Evolutionary conservation across 2,888 invertebrate genomes (phyloP), one percentile per base, ranked within the genome.

Genomic region (Andrena trimmerana): DNA sequence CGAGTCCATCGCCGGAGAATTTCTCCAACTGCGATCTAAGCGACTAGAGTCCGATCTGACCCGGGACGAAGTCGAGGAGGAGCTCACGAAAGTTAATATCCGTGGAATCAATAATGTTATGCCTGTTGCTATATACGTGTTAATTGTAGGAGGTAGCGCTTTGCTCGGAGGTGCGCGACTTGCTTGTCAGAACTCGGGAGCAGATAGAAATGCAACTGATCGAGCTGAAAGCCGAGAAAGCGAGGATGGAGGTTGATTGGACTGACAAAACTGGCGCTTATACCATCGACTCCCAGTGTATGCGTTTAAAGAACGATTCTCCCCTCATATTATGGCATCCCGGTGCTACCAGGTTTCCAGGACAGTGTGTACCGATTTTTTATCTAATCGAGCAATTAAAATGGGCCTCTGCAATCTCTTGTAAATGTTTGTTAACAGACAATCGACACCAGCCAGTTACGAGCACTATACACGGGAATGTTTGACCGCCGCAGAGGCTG

Each of bases 241-340:
- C 97, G 86, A 96, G 96, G 60, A 95, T 98, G 78, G 98, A 99
- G 94, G 97, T 96, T 91, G 98, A 98, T 93, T 98, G 98, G 98
- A 98, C 98, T 90, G 98, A 98, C 92, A 99, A 99, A 94, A 95
- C 96, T 78, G 96, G 97, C 92, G 96, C 98, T 0, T 96, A 97
- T 90, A 96, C 97, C 86, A 96, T 97, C 3, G 98, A 98, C 89
- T 94, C 96, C 0, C 94, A 94, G 0, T 97, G 97, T 92, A 95
- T 96, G 59, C 95, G 96, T 10, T 94, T 98, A 6, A 96, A 96
- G 81, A 96, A 97, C 67, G 95, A 95, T 90, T 97, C 97, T 0
- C 95, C 95, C 65, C 96, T 96, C 27, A 96, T 98, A 73, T 94
- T 98, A 94, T 98, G 97, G 93, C 96, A 96, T 92, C 96, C 97